These are phyloP conservation scores for Ligdia adustata DNA, from an alignment of 2,888 invertebrate genomes.

Conservation along the genomic window DNA sequence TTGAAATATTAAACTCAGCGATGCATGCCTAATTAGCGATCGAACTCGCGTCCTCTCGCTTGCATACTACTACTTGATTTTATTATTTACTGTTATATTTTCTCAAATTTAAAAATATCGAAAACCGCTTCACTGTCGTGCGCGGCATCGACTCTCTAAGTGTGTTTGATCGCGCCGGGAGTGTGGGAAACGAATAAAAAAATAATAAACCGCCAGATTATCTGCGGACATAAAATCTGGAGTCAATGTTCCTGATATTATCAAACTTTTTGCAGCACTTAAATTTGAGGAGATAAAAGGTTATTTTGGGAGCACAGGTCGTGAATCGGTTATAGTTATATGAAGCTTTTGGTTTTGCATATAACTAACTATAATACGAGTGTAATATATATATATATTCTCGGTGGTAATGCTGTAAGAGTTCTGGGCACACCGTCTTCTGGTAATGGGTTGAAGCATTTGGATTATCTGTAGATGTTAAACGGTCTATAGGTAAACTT, in stretches of 20 bases:
- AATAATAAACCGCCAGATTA: conserved; percentile 23
- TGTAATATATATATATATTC: no score
- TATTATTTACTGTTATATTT: not conserved
- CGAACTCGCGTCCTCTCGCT: not conserved
- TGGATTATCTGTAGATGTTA: no score
- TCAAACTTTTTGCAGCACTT: conserved; percentile 12
- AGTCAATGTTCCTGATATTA: conserved; percentile 21
- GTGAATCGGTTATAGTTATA: not conserved
- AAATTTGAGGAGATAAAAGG: conserved; percentile 11
- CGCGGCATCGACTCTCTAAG: not conserved
- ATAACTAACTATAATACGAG: no score
- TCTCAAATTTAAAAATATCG: not conserved
- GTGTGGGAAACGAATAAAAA: conserved; percentile 26
- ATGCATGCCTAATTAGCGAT: not conserved
- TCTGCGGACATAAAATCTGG: conserved; percentile 21
- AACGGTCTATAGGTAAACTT: no score
- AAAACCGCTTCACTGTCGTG: not conserved
- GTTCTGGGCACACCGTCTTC: no score
- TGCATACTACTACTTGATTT: not conserved
- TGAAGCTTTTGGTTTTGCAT: no score
- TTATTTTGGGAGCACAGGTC: conserved; percentile 1
- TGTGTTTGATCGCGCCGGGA: conserved; percentile 16
- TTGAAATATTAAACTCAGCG: not conserved
- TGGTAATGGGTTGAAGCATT: no score
- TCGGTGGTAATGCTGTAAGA: no score